Conservation (phyloP, 92 coral and sea anemone species). For the Palythoa caribaeorum region DNA sequence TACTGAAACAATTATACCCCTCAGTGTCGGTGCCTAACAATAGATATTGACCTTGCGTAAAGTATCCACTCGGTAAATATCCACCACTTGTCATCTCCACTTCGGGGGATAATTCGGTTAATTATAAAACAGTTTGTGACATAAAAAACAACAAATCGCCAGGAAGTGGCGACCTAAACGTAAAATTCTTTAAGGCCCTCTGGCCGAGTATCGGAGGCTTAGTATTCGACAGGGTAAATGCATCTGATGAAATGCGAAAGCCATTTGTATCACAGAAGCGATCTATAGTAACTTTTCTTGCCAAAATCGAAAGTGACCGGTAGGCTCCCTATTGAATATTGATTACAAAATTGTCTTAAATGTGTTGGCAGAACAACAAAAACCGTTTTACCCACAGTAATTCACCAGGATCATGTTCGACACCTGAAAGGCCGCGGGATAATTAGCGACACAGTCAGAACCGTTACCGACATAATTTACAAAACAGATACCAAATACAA, state of each 20-base stretch:
- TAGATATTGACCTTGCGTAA: too few relatives aligned
- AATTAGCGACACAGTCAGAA: too few relatives aligned
- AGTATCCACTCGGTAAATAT: too few relatives aligned
- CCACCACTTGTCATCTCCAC: too few relatives aligned
- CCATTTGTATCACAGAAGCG: slow-evolving; percentile 6
- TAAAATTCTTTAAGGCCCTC: background rate
- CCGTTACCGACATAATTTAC: too few relatives aligned
- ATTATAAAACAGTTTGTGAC: background rate
- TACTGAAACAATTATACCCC: too few relatives aligned
- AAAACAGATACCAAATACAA: too few relatives aligned
- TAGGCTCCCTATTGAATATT: background rate
- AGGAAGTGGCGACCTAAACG: too few relatives aligned
- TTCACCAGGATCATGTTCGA: background rate
- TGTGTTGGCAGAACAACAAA: background rate
- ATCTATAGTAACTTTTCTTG: background rate
- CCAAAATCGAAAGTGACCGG: slow-evolving; percentile 3
- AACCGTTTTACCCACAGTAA: background rate
- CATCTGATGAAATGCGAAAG: background rate
- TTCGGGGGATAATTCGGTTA: too few relatives aligned
- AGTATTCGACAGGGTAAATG: background rate
- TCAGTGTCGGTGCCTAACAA: too few relatives aligned
- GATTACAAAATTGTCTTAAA: background rate
- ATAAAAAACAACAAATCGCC: too few relatives aligned
- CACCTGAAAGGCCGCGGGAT: background rate
- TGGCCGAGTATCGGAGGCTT: too few relatives aligned